Evolutionary conservation across 1,140 invertebrate genomes (phyloP), one percentile per base, ranked within the genome.

Genomic region (Drosophila malerkotliana): DNA sequence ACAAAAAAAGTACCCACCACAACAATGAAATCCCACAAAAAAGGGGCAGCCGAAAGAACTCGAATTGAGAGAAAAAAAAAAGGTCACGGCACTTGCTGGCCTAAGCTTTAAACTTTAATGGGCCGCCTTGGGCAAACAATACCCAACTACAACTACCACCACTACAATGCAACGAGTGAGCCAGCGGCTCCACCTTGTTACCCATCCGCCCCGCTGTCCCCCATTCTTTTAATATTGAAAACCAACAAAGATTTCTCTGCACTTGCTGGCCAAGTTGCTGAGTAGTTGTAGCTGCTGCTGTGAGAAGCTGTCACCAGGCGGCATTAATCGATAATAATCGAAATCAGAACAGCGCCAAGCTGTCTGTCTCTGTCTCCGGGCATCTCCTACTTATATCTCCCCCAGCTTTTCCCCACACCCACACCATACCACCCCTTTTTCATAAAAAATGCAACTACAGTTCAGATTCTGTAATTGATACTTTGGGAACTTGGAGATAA

Each of bases 81-180:
- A 85, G 82, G 82, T 85, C 82, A 85, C 85, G 82, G 78, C 78
- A 85, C 74, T 82, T 88, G 82, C 80, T 67, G 80, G 44, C 44
- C 44, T 47, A 47, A 47, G 44, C 64, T 59, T 52, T 67, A 67
- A 75, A 72, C 60, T 67, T 85, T 87, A 87, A 85, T 85, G 74
- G 78, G 69, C 82, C 82, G 82, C 82, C 82, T 78, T 80, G 72
- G 72, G 81, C 61, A 66, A 64, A 63, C 34, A 67, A n/a, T 55
- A 37, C 60, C 45, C 34, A 63, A 34, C 41, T 34, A 48, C 5
- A 57, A 30, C 56, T 21, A 21, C 21, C 21, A 21, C 21, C 3
- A 57, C 41, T 58, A 47, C 45, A 69, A 64, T 64, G 72, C 59
- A 49, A 52, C 39, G 12, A 14, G 39, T 14, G 39, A 44, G 39